phyloP scores from a whole-genome alignment of 2,888 invertebrate genomes.

The Cacoxenus indagator region DNA sequence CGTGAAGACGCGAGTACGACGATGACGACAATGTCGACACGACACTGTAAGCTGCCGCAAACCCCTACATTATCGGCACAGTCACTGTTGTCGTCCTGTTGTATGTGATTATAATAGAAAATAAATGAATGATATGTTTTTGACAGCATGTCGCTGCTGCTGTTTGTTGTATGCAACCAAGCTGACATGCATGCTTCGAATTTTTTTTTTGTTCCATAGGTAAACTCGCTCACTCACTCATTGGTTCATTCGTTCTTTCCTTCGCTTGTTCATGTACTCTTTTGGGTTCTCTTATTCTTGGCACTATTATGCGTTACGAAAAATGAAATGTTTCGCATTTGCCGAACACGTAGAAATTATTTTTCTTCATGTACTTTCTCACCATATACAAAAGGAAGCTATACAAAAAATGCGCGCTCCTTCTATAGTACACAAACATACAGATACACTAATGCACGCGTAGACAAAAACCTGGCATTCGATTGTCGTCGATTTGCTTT shows the following conservation, averaged over 20 bases:
- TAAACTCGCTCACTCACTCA: not conserved
- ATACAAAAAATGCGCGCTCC: not conserved
- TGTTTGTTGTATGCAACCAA: slow-evolving; percentile 7
- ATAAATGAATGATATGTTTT: slow-evolving; percentile 63
- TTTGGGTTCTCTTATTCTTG: not conserved
- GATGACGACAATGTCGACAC: not conserved
- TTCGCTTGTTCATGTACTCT: slow-evolving; percentile 38
- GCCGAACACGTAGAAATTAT: slow-evolving; percentile 2
- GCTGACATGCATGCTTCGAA: not conserved
- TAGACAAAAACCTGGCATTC: not conserved
- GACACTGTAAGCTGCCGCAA: not conserved
- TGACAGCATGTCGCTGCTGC: slow-evolving; percentile 47
- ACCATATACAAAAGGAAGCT: not conserved
- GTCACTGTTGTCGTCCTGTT: slow-evolving; percentile 12
- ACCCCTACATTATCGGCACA: not conserved
- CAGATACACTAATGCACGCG: not conserved
- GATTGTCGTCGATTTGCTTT: slow-evolving; percentile 13
- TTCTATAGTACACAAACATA: not conserved
- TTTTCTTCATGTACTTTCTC: not conserved
- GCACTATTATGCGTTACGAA: not conserved
- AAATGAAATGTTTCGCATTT: slow-evolving; percentile 15
- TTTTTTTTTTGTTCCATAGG: too few relatives aligned
- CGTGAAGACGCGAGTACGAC: not conserved
- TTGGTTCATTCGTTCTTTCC: slow-evolving; percentile 14
- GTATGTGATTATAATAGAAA: slow-evolving; percentile 55